Percentiles rank a stretch among this genome's conserved stretches.
These are phyloP conservation scores for Globodera ellingtonae DNA, from an alignment of 1,140 invertebrate genomes.

Conservation along the genomic window DNA sequence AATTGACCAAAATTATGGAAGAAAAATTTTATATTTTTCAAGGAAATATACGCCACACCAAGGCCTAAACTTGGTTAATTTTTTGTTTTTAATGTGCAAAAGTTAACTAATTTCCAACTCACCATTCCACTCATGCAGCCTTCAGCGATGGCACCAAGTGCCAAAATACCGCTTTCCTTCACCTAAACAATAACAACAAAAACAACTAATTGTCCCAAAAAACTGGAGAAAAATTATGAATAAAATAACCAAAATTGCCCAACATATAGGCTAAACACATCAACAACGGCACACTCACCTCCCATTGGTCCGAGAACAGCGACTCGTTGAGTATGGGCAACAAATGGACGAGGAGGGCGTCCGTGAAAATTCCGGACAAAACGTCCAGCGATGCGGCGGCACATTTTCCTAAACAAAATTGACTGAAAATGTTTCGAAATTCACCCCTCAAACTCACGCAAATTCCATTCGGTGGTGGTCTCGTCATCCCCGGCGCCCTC, in stretches of 20 bases:
- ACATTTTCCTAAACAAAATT: constrained; percentile 77
- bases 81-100: neutral
- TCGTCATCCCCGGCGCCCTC: constrained; percentile 85
- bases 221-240: too few relatives aligned
- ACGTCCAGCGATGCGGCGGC: constrained; percentile 96
- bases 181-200: constrained; percentile 68
- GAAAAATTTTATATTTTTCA: too few relatives aligned
- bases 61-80: too few relatives aligned
- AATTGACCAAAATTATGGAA: neutral
- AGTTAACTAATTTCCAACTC: neutral
- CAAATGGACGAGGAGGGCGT: constrained; percentile 87
- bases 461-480: constrained; percentile 92
- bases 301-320: constrained; percentile 91
- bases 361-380: constrained; percentile 92
- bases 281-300: constrained; percentile 65
- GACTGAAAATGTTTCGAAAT: neutral
- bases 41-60: too few relatives aligned
- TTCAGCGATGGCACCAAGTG: constrained; percentile 96
- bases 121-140: constrained; percentile 96
- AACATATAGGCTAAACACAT: too few relatives aligned
- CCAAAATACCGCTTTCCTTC: constrained; percentile 92
- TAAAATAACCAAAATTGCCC: too few relatives aligned
- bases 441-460: constrained; percentile 68
- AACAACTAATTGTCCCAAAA: neutral
- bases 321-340: constrained; percentile 95